Conservation (phyloP, 2,888 invertebrate genomes). For the Pheosia gnoma region DNA sequence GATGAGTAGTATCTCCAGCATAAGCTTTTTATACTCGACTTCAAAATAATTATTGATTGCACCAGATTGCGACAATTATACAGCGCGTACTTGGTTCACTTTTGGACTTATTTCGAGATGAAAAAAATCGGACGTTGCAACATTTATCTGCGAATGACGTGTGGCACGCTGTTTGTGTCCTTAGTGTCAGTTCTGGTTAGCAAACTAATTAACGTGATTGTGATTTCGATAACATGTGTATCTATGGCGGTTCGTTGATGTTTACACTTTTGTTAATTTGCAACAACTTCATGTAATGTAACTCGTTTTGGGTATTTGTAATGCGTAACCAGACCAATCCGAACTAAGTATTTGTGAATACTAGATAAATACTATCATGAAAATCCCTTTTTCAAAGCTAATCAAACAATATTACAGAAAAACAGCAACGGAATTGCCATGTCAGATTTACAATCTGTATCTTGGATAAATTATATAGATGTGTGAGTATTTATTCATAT, state of each 20-base stretch:
- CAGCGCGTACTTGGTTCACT: conserved; percentile 49
- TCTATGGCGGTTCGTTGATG: conserved; percentile 20
- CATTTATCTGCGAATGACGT: conserved; percentile 2
- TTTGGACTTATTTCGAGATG: conserved; percentile 46
- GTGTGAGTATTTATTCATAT: too few species aligned
- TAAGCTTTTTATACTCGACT: conserved; percentile 61
- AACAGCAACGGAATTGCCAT: too few species aligned
- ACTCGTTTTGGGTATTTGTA: neutral
- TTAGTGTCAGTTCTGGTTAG: conserved; percentile 30
- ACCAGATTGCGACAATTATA: conserved; percentile 54
- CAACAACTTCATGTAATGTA: neutral
- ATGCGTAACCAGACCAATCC: too few species aligned
- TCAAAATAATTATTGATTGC: conserved; percentile 54
- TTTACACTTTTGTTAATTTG: neutral
- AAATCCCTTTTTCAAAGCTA: too few species aligned
- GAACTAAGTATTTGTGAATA: too few species aligned
- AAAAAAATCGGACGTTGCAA: conserved; percentile 16
- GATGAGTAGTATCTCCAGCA: conserved; percentile 47
- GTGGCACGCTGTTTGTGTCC: neutral
- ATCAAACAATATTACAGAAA: too few species aligned
- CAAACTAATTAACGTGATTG: conserved; percentile 20
- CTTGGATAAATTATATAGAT: too few species aligned
- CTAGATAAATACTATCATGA: too few species aligned
- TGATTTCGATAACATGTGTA: conserved; percentile 20
- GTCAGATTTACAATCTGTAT: too few species aligned